These are phyloP conservation scores for Centropristis striata DNA, from an alignment of 2,113 vertebrate species.

Conservation along the genomic window DNA sequence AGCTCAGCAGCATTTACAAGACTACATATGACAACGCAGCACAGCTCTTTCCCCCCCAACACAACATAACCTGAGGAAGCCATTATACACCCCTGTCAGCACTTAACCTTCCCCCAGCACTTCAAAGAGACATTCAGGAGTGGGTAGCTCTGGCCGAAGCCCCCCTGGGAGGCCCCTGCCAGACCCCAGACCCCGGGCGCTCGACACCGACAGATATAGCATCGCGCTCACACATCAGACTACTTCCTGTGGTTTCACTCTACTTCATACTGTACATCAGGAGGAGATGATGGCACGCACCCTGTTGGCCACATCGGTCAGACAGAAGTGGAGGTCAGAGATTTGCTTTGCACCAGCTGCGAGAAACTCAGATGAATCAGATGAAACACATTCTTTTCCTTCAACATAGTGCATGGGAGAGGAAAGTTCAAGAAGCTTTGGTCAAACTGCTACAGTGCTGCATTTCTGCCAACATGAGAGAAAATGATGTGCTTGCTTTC, in stretches of 20 bases:
- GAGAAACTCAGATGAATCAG: slow-evolving; percentile 11
- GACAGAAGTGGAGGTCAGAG: slow-evolving; percentile 44
- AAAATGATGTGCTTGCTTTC: not conserved
- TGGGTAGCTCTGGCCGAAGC: slow-evolving; percentile 43
- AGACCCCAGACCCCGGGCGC: slow-evolving; percentile 33
- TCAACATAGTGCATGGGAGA: not conserved
- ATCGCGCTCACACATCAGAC: slow-evolving; percentile 42
- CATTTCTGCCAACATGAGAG: not conserved
- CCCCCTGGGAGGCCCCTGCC: slow-evolving; percentile 35
- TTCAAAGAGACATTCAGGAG: slow-evolving; percentile 68
- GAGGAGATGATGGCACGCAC: slow-evolving; percentile 26
- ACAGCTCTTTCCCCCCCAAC: slow-evolving; percentile 28
- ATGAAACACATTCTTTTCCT: not conserved
- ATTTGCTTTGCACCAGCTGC: slow-evolving; percentile 30
- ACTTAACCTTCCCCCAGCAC: slow-evolving; percentile 64
- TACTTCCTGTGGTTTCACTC: slow-evolving; percentile 32
- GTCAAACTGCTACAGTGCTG: not conserved
- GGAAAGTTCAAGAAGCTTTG: slow-evolving; percentile 1
- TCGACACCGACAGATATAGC: slow-evolving; percentile 33
- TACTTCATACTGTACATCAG: slow-evolving; percentile 6
- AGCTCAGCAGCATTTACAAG: slow-evolving; percentile 61
- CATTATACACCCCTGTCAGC: slow-evolving; percentile 60
- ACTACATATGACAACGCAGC: slow-evolving; percentile 56
- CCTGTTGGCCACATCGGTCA: slow-evolving; percentile 18
- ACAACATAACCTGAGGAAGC: slow-evolving; percentile 56